Evolutionary conservation across 2,888 invertebrate genomes (phyloP), one percentile per base, ranked within the genome.

Genomic region (Micropterix aruncella): DNA sequence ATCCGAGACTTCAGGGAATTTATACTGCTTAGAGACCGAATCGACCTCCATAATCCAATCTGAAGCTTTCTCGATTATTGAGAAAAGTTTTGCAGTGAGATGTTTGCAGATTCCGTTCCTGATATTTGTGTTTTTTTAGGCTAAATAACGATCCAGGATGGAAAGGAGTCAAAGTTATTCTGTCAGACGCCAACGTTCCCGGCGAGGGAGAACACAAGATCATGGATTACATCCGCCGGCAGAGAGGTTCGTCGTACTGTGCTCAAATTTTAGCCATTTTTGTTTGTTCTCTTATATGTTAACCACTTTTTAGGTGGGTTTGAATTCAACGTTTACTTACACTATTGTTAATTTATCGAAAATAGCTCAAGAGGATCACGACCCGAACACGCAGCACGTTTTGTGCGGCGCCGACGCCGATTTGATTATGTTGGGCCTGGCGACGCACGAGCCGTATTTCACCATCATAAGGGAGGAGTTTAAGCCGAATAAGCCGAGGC

Each of bases 201-300:
- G 95, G 95, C 3, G 95, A 95, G 65, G 95, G 99, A 1, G 99
- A 99, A 65, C 99, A 99, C 62, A 99, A 99, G 70, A 97, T 99
- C 54, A 99, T 99, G 97, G 97, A 99, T 66, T 99, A 81, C 60
- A 94, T 99, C 53, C 76, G 99, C n/a, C 81, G 80, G 55, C 97
- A 96, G 66, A 79, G 96, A 63, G 83, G 85, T 80, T 61, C 56
- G 46, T 50, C 52, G 41, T n/a, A 18, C 18, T 14, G 41, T 45
- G 19, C 15, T 15, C 42, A 39, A 46, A 19, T 39, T 9, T 36
- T 36, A 36, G n/a, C n/a, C 18, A 41, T 4, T 18, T 16, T 2
- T 37, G 9, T 4, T 7, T 19, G 12, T 16, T 43, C 43, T 37
- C 18, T 48, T 42, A 17, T 43, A n/a, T 44, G 47, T 42, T 9